A percentile compares a stretch with the other conserved stretches of the same genome.
These are phyloP conservation scores for Platorchestia sp. DNA, from an alignment of 1,140 invertebrate species.

Conservation along the genomic window DNA sequence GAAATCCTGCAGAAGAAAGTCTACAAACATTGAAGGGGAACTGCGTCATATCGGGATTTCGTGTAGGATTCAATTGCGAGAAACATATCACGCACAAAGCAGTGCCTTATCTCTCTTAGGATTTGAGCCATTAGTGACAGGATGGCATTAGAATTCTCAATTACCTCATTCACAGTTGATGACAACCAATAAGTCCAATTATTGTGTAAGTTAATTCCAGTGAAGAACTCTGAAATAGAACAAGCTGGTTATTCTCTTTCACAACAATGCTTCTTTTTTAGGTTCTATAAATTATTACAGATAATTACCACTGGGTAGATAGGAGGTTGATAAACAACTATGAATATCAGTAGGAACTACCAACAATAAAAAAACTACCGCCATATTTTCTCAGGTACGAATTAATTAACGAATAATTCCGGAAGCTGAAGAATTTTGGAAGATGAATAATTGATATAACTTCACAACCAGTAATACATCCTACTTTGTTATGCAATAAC, in stretches of 20 bases:
- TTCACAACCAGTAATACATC: background rate
- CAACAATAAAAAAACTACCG: background rate
- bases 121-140: background rate
- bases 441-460: background rate
- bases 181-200: background rate
- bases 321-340: too few species aligned
- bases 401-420: too few species aligned
- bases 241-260: too few species aligned
- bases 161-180: background rate
- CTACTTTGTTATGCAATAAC: background rate
- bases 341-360: too few species aligned
- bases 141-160: background rate
- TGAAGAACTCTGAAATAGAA: background rate
- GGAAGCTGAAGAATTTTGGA: background rate
- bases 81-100: background rate
- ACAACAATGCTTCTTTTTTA: too few species aligned
- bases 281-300: too few species aligned
- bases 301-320: too few species aligned
- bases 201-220: background rate
- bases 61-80: background rate
- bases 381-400: background rate
- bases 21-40: constrained; percentile 21
- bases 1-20: constrained; percentile 24
- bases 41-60: background rate
- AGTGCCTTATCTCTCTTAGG: background rate